These are phyloP conservation scores for Nowickia ferox DNA, from an alignment of 2,888 invertebrate genomes.

Conservation along the genomic window DNA sequence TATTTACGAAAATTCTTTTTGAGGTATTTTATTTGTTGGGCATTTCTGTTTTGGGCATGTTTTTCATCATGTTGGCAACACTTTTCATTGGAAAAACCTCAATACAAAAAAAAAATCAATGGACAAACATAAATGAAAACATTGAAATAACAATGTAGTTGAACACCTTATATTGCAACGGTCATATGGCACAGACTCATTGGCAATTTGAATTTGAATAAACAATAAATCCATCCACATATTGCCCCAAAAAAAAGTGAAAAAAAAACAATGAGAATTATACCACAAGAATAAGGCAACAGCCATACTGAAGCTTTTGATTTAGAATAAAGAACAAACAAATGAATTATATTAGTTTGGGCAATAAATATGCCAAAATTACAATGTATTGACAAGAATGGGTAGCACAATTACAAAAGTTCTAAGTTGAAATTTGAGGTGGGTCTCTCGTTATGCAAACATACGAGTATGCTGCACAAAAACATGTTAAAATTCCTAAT, in stretches of 20 bases:
- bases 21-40: no score
- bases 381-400: conserved; percentile 62
- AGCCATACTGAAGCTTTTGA: neutral
- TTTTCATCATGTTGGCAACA: conserved; percentile 30
- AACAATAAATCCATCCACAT: conserved; percentile 81
- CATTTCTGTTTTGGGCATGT: no score
- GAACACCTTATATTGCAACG: conserved; percentile 50
- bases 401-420: conserved; percentile 31
- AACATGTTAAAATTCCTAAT: neutral
- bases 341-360: conserved; percentile 53
- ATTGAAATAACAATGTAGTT: conserved; percentile 77
- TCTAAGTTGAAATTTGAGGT: conserved; percentile 21
- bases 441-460: neutral
- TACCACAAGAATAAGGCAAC: neutral
- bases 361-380: conserved; percentile 56
- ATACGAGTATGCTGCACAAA: neutral
- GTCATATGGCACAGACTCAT: conserved; percentile 28
- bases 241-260: conserved; percentile 50
- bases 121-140: conserved; percentile 80
- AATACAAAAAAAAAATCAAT: conserved; percentile 68
- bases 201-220: conserved; percentile 81
- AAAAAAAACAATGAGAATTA: conserved; percentile 16
- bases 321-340: conserved; percentile 53
- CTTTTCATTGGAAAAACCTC: conserved; percentile 2
- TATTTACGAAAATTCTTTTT: no score